Evolutionary conservation across 2,113 vertebrate genomes (phyloP), one percentile per base, ranked within the genome.

Genomic region (Chascanopsetta lugubris): DNA sequence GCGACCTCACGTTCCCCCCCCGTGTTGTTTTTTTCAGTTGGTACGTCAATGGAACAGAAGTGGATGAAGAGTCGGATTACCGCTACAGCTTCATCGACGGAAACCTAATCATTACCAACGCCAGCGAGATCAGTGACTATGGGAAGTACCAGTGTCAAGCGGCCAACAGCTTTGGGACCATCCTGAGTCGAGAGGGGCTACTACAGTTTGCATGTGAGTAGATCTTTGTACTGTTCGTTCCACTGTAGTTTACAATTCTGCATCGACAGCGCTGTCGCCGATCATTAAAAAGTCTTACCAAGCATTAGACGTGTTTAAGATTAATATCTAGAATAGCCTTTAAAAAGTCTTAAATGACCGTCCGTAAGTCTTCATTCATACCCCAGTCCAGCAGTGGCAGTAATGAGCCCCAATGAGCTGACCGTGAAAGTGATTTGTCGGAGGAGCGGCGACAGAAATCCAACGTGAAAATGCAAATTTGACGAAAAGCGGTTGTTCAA

Each of bases 191-290:
- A 86, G 95, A 97, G 8, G 94, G 92, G 27, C 63, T 91, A 7
- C 90, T 99, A 71, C 96, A 97, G 67, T 99, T 98, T 90, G 96
- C 97, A 85, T 98, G 97, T 99, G 80, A 98, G 97, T 98, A 92
- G 40, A 15, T 10, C 21, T 47, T 43, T 30, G 36, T 34, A 42
- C 53, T 27, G 15, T 42, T 47, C 5, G 32, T 32, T 67, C 3
- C 43, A 29, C 26, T 6, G 2, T 25, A 15, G 62, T 24, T 43
- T 21, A 55, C 17, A 25, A 4, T 21, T 27, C 18, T 5, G 8
- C 18, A 40, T 2, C 42, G n/a, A n/a, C n/a, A n/a, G n/a, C n/a
- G n/a, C n/a, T n/a, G n/a, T n/a, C n/a, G n/a, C n/a, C n/a, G n/a
- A n/a, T n/a, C n/a, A n/a, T n/a, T 2, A 46, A 36, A 25, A n/a